Evolutionary conservation across 1,140 invertebrate species (phyloP).

Genomic region (Drosophila parabipectinata): DNA sequence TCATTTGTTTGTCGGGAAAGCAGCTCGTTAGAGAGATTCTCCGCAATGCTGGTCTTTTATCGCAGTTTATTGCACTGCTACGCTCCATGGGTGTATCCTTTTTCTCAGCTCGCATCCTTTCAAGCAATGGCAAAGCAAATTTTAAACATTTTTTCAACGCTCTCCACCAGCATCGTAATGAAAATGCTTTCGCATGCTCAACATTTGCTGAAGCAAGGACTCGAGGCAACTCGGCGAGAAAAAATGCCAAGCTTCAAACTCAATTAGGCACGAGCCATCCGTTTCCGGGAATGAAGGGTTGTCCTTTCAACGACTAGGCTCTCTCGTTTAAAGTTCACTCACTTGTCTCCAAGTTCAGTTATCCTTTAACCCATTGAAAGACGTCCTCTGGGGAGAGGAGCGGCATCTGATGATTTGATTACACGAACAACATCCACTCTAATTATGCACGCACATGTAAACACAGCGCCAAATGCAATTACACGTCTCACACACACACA

Average conservation of each 20-base stretch:
- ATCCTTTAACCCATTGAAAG: slow-evolving; percentile 26
- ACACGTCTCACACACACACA: slow-evolving; percentile 40
- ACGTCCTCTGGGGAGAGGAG: background rate
- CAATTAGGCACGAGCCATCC: slow-evolving; percentile 63
- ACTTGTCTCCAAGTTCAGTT: slow-evolving; percentile 3
- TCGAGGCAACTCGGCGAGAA: background rate
- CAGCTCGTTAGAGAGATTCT: slow-evolving; percentile 41
- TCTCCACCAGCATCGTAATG: slow-evolving; percentile 56
- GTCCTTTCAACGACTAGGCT: too few species aligned
- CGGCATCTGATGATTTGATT: slow-evolving; percentile 69
- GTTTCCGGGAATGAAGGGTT: background rate
- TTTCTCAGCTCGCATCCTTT: slow-evolving; percentile 13
- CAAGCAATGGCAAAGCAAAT: slow-evolving; percentile 40
- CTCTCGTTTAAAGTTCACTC: slow-evolving; percentile 50
- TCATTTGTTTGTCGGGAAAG: slow-evolving; percentile 36
- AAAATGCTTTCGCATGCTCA: slow-evolving; percentile 68
- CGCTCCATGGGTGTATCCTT: slow-evolving; percentile 1
- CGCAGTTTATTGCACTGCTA: slow-evolving; percentile 17
- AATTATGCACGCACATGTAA: slow-evolving; percentile 81
- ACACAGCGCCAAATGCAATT: slow-evolving; percentile 74
- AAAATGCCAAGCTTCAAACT: slow-evolving; percentile 52
- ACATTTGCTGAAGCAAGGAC: slow-evolving; percentile 31
- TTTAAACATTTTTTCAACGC: slow-evolving; percentile 45
- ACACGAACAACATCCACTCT: slow-evolving; percentile 73
- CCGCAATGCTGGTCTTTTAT: slow-evolving; percentile 4